These are phyloP conservation scores for Limonius californicus DNA, from an alignment of 1,140 invertebrate genomes.

Conservation along the genomic window DNA sequence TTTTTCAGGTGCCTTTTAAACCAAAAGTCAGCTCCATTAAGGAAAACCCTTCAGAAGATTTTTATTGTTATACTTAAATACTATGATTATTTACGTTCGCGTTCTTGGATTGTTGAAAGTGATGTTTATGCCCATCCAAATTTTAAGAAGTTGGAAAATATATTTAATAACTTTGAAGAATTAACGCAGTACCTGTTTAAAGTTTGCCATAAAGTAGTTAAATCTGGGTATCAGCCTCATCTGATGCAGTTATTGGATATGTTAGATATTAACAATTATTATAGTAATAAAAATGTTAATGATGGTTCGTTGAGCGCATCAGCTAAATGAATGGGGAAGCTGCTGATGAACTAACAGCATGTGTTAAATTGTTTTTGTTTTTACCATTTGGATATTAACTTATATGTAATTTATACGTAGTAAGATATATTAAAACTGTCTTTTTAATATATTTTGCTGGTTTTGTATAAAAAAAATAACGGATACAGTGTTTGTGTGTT, in stretches of 20 bases:
- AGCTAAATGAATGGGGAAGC: too few relatives aligned
- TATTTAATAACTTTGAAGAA: slow-evolving; percentile 42
- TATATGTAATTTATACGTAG: neutral
- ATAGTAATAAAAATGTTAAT: slow-evolving; percentile 22
- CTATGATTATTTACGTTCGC: slow-evolving; percentile 51
- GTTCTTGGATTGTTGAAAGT: slow-evolving; percentile 37
- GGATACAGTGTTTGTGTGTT: too few relatives aligned
- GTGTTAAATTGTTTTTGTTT: neutral
- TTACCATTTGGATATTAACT: neutral
- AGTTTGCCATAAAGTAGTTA: slow-evolving; percentile 37
- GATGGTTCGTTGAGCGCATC: neutral
- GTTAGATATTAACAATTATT: slow-evolving; percentile 43
- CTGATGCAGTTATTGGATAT: slow-evolving; percentile 41
- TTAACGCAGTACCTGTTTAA: slow-evolving; percentile 41
- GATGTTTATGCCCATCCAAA: slow-evolving; percentile 39
- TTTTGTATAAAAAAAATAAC: neutral
- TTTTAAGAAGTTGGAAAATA: slow-evolving; percentile 41
- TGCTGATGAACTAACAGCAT: too few relatives aligned
- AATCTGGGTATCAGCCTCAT: slow-evolving; percentile 40
- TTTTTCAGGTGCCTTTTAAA: slow-evolving; percentile 65
- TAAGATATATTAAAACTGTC: too few relatives aligned
- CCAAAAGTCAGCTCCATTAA: slow-evolving; percentile 60
- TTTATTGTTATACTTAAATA: slow-evolving; percentile 69
- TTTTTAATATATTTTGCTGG: neutral
- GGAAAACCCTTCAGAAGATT: slow-evolving; percentile 61